Evolutionary conservation across 2,113 vertebrate species (phyloP).

Genomic region (Xiphias gladius): DNA sequence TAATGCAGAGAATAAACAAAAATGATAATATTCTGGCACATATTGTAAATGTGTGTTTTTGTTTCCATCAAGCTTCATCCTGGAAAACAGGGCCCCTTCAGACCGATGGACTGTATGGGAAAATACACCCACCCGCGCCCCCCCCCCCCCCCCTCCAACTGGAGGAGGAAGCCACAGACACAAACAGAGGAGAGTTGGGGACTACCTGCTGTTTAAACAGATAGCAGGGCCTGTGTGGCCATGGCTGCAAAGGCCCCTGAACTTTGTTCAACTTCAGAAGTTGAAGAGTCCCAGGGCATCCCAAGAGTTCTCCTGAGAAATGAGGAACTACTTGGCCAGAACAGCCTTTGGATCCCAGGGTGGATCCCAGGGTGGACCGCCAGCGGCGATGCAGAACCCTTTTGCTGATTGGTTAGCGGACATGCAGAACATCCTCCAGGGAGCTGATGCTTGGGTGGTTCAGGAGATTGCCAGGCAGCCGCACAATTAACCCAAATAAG

Average conservation of each 20-base stretch:
- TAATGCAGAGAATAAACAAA: slow-evolving; percentile 8
- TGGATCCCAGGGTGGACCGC: slow-evolving; percentile 75
- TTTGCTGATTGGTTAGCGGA: slow-evolving; percentile 70
- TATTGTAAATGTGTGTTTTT: slow-evolving; percentile 63
- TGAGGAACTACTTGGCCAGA: slow-evolving; percentile 81
- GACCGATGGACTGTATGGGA: slow-evolving; percentile 73
- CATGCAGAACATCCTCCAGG: slow-evolving; percentile 63
- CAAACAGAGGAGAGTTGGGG: slow-evolving; percentile 73
- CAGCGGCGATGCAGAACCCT: slow-evolving; percentile 63
- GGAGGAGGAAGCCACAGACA: slow-evolving; percentile 71
- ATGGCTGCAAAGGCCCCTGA: slow-evolving; percentile 60
- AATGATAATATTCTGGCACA: slow-evolving; percentile 32
- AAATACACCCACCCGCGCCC: no score
- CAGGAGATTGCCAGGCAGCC: slow-evolving; percentile 68
- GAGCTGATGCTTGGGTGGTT: slow-evolving; percentile 79
- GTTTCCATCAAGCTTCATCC: slow-evolving; percentile 68
- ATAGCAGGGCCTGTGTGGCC: slow-evolving; percentile 72
- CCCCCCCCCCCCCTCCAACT: slow-evolving; percentile 62
- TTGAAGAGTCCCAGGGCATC: slow-evolving; percentile 75
- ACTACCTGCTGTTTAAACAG: slow-evolving; percentile 83
- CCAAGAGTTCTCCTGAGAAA: slow-evolving; percentile 75
- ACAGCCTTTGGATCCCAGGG: slow-evolving; percentile 76
- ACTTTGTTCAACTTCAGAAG: slow-evolving; percentile 76
- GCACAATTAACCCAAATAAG: slow-evolving; percentile 76
- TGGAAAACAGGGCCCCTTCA: slow-evolving; percentile 57